A percentile compares a stretch with the other conserved stretches of the same genome.
Conservation (phyloP, 1,140 invertebrate species). For the Yoshiicerus persimilis region DNA sequence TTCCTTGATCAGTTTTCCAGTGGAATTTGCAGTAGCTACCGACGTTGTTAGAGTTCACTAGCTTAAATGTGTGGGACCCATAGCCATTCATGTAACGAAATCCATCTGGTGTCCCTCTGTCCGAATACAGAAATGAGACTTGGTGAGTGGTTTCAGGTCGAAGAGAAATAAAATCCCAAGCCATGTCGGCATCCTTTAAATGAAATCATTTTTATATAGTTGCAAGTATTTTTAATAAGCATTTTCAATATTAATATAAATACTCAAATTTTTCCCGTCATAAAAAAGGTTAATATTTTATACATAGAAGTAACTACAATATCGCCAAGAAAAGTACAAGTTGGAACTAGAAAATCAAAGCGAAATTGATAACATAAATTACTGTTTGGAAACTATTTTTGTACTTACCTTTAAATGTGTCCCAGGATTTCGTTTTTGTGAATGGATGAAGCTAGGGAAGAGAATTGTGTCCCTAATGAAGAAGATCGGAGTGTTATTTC, state of each 20-base stretch:
- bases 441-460: conserved; percentile 65
- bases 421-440: conserved; percentile 71
- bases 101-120: conserved; percentile 63
- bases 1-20: conserved; percentile 69
- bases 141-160: conserved; percentile 73
- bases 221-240: too few species aligned
- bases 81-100: conserved; percentile 67
- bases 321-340: too few species aligned
- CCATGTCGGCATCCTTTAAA: conserved; percentile 55
- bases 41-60: conserved; percentile 64
- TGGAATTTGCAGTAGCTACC: conserved; percentile 68
- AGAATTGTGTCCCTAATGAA: conserved; percentile 69
- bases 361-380: too few species aligned
- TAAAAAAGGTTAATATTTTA: too few species aligned
- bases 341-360: too few species aligned
- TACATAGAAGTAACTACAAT: too few species aligned
- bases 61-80: conserved; percentile 71
- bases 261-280: too few species aligned
- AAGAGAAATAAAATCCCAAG: conserved; percentile 63
- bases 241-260: not conserved
- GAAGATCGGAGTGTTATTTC: conserved; percentile 75
- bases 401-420: conserved; percentile 64
- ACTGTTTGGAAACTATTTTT: not conserved
- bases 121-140: conserved; percentile 61
- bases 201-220: not conserved